Conservation (phyloP, 64 coral and sea anemone genomes). For the Montipora sp. region DNA sequence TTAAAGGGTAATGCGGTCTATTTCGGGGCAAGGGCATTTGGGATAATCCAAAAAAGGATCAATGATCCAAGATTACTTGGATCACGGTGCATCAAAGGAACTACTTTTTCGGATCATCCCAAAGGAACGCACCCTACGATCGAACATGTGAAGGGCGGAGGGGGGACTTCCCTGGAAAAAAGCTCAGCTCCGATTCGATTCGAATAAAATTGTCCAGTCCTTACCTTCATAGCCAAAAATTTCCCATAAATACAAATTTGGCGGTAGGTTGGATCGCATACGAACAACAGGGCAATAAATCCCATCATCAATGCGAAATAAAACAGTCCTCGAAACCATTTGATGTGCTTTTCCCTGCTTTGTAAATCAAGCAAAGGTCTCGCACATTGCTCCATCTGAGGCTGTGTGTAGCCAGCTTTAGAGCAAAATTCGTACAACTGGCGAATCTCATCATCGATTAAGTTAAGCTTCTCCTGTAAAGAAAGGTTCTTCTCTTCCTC, state of each 20-base stretch:
- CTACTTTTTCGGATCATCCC: no score
- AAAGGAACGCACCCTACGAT: no score
- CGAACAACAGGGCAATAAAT: constrained; percentile 67
- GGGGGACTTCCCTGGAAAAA: no score
- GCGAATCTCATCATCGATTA: constrained; percentile 87
- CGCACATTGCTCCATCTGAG: constrained; percentile 88
- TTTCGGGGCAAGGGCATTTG: no score
- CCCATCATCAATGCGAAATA: constrained; percentile 52
- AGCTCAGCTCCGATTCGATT: not conserved
- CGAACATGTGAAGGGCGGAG: no score
- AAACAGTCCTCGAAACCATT: constrained; percentile 62
- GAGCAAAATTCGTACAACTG: constrained; percentile 87
- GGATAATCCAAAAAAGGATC: no score
- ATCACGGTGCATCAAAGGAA: no score
- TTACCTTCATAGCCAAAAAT: constrained; percentile 68
- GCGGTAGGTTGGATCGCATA: constrained; percentile 72
- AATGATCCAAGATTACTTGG: no score
- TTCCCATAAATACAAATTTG: constrained; percentile 89
- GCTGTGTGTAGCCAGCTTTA: constrained; percentile 82
- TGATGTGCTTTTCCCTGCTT: constrained; percentile 71
- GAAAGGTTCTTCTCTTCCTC: constrained; percentile 69
- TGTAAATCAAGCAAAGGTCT: constrained; percentile 75
- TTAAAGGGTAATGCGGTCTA: no score
- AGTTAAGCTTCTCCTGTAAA: constrained; percentile 80
- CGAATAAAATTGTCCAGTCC: no score